Percentiles rank a stretch among this genome's conserved stretches.
phyloP scores from a whole-genome alignment of 92 coral and sea anemone species.

The Ricordea florida region DNA sequence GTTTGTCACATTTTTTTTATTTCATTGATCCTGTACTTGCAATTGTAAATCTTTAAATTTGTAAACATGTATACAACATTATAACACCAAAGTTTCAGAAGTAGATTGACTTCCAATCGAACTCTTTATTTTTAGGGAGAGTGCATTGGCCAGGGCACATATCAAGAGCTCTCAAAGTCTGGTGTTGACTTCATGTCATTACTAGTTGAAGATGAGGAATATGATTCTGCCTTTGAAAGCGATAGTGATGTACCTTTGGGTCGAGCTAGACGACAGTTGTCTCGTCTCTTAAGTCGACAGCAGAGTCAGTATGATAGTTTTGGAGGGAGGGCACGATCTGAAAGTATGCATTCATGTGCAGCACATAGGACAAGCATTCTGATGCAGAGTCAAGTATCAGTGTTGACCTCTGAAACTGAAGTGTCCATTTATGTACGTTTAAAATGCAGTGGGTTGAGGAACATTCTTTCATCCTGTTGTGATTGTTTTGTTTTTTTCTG shows the following conservation, averaged over 20 bases:
- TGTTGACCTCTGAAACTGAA: conserved; percentile 69
- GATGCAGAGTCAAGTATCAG: conserved; percentile 72
- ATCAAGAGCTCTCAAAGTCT: conserved; percentile 76
- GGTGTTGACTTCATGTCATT: conserved; percentile 84
- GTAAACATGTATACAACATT: background rate
- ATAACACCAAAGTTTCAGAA: too few relatives aligned
- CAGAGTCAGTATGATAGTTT: conserved; percentile 45
- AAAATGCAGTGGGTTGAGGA: too few relatives aligned
- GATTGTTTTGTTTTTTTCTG: background rate
- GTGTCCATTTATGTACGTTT: conserved; percentile 74
- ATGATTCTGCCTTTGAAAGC: conserved; percentile 70
- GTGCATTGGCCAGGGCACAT: conserved; percentile 81
- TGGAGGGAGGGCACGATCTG: conserved; percentile 17
- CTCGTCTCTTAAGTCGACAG: conserved; percentile 67
- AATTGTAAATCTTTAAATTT: background rate
- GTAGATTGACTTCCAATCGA: too few relatives aligned
- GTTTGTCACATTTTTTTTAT: background rate
- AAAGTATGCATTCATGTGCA: conserved; percentile 31
- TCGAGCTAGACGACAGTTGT: conserved; percentile 13
- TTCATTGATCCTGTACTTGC: too few relatives aligned
- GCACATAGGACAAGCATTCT: conserved; percentile 56
- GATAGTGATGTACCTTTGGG: conserved; percentile 56
- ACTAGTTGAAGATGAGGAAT: conserved; percentile 64
- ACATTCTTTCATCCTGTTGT: background rate
- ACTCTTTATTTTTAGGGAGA: conserved; percentile 54